Conservation (phyloP, 2,888 invertebrate species). For the Erebia aethiops region DNA sequence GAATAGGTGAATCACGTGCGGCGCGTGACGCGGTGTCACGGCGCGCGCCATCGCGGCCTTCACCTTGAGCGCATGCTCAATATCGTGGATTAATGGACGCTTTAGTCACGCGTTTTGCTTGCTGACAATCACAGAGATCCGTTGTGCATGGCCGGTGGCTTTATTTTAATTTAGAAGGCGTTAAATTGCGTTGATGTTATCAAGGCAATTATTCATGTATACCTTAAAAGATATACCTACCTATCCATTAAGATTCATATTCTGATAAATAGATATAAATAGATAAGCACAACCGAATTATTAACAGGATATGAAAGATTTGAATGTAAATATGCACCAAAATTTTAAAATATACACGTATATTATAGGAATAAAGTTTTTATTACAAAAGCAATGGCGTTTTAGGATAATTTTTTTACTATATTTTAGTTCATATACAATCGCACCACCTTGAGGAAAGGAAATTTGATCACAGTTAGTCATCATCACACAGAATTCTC, state of each 20-base stretch:
- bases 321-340: no score
- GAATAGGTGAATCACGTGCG: slow-evolving; percentile 46
- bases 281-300: no score
- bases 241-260: no score
- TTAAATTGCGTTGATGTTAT: slow-evolving; percentile 8
- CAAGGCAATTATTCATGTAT: no score
- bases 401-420: no score
- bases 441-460: neutral
- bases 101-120: slow-evolving; percentile 63
- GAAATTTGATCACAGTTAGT: neutral
- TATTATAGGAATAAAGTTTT: neutral
- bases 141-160: slow-evolving; percentile 17
- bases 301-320: no score
- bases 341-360: neutral
- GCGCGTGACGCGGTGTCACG: slow-evolving; percentile 56
- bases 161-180: slow-evolving; percentile 13
- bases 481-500: neutral
- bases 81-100: slow-evolving; percentile 58
- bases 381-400: no score
- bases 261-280: no score
- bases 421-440: neutral
- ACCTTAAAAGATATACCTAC: no score
- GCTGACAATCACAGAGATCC: slow-evolving; percentile 32
- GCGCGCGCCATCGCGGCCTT: slow-evolving; percentile 59
- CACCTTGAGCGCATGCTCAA: slow-evolving; percentile 64